Conservation (phyloP, 2,113 vertebrate species). For the Orientallactaga bullata region DNA sequence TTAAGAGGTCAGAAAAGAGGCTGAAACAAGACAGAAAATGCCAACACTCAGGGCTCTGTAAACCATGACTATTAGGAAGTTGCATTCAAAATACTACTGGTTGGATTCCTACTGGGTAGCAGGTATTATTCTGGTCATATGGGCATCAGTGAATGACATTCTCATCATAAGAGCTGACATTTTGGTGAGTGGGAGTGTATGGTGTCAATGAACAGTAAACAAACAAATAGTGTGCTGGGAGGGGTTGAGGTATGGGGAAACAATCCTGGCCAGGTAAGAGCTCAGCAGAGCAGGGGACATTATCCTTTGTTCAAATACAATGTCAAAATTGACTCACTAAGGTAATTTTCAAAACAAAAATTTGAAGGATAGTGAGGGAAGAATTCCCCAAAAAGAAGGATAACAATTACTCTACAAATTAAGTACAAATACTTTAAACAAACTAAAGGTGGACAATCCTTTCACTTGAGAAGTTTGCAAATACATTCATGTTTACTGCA, state of each 20-base stretch:
- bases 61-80: not conserved
- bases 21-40: not conserved
- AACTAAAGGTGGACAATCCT: not conserved
- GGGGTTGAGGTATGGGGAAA: not conserved
- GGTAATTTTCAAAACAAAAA: too few species aligned
- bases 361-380: too few species aligned
- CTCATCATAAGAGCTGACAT: not conserved
- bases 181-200: not conserved
- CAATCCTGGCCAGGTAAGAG: not conserved
- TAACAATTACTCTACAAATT: too few species aligned
- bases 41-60: not conserved
- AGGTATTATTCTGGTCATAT: not conserved
- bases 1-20: not conserved
- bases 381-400: too few species aligned
- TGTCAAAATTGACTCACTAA: too few species aligned
- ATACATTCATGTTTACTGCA: too few species aligned
- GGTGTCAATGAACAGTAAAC: not conserved
- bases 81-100: not conserved
- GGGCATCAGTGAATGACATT: not conserved
- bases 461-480: slow-evolving; percentile 18
- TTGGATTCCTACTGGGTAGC: not conserved
- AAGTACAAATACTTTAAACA: too few species aligned
- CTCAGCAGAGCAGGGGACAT: not conserved
- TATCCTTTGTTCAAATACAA: not conserved
- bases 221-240: not conserved